These are phyloP conservation scores for Cardinalis cardinalis DNA, from an alignment of 2,113 vertebrate genomes.

Conservation along the genomic window DNA sequence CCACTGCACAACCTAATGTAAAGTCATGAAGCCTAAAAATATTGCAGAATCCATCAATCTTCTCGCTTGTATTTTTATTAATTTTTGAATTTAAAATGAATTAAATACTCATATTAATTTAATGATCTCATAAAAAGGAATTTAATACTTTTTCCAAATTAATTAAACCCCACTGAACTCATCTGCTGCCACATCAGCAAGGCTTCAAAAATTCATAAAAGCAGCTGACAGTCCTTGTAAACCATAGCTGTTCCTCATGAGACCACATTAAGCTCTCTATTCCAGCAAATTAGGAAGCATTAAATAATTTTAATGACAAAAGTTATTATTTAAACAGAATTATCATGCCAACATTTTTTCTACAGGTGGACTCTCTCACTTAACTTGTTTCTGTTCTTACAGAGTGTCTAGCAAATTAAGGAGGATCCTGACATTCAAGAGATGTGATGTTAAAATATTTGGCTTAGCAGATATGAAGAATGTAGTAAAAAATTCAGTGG, in stretches of 20 bases:
- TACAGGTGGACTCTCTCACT: neutral
- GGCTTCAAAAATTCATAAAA: neutral
- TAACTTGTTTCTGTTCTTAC: neutral
- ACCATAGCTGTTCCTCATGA: neutral
- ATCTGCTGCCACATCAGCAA: neutral
- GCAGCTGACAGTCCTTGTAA: neutral
- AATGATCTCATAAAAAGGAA: neutral
- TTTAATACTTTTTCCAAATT: neutral
- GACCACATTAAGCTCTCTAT: neutral
- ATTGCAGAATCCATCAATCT: neutral
- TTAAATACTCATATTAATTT: conserved; percentile 7
- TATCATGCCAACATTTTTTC: neutral
- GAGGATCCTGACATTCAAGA: neutral
- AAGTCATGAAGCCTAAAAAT: neutral
- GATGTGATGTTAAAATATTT: neutral
- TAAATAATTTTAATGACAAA: neutral
- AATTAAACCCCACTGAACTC: conserved; percentile 13
- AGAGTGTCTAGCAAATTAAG: neutral
- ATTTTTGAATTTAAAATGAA: neutral
- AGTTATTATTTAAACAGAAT: neutral
- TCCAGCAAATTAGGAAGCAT: neutral
- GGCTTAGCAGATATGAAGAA: neutral
- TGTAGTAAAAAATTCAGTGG: neutral
- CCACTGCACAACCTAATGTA: neutral
- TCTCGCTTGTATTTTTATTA: neutral